Conservation (phyloP, 2,888 invertebrate species). For the Heliconius cydno region DNA sequence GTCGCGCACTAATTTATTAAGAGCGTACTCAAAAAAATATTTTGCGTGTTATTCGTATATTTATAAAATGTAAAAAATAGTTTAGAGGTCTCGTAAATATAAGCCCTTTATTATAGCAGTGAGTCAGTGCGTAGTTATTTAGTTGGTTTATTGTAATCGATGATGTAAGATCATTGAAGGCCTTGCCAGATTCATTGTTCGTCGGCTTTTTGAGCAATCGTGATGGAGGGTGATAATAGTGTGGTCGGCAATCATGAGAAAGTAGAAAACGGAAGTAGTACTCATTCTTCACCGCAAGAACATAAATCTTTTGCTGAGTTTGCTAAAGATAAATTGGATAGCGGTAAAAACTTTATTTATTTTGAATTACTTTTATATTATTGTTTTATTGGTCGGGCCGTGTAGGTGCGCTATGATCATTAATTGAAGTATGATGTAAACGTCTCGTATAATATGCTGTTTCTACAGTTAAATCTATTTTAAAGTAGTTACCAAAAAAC, state of each 20-base stretch:
- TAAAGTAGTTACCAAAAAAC: neutral
- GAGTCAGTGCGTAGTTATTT: constrained; percentile 45
- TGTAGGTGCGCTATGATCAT: neutral
- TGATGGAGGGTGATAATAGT: constrained; percentile 72
- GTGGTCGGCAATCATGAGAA: constrained; percentile 66
- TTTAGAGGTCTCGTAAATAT: constrained; percentile 32
- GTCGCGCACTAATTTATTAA: constrained; percentile 39
- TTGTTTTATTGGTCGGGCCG: neutral
- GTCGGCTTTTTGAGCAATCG: constrained; percentile 55
- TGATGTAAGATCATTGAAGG: constrained; percentile 80
- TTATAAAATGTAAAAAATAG: constrained; percentile 21
- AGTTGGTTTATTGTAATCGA: constrained; percentile 67
- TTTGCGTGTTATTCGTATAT: constrained; percentile 5
- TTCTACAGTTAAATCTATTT: neutral
- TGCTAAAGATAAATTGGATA: constrained; percentile 79
- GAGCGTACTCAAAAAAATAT: constrained; percentile 21
- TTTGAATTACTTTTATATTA: neutral
- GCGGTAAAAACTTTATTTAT: constrained; percentile 59
- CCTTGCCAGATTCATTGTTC: constrained; percentile 62
- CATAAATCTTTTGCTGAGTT: constrained; percentile 78
- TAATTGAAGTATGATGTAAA: constrained; percentile 13
- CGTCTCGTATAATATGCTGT: neutral
- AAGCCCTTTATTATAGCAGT: constrained; percentile 27
- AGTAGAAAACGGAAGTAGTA: constrained; percentile 74
- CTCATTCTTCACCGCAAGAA: constrained; percentile 77